These are phyloP conservation scores for Unio pictorum DNA, from an alignment of 2,888 invertebrate genomes.

Conservation along the genomic window DNA sequence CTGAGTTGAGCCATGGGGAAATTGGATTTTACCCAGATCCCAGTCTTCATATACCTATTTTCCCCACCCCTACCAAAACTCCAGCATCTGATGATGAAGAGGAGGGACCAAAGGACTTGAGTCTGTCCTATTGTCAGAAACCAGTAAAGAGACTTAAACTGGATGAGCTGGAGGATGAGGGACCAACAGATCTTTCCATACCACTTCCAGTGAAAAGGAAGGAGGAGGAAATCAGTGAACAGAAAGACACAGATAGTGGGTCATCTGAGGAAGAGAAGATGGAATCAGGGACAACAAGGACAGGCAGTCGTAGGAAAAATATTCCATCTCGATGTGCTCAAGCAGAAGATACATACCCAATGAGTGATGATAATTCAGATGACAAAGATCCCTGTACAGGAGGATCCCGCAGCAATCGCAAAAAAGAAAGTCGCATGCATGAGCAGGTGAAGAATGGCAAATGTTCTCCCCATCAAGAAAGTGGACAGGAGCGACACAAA, in stretches of 20 bases:
- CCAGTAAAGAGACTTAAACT: conserved; percentile 7
- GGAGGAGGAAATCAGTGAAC: conserved; percentile 6
- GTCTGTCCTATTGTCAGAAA: conserved; percentile 17
- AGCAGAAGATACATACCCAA: conserved; percentile 41
- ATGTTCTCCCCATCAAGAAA: conserved; percentile 1
- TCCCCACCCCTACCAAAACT: conserved; percentile 58
- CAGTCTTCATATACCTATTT: conserved; percentile 54
- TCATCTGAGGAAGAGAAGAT: conserved; percentile 23
- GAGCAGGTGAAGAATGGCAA: conserved; percentile 10
- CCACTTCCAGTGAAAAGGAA: conserved; percentile 4
- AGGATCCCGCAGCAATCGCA: conserved; percentile 2
- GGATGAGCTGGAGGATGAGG: conserved; percentile 35
- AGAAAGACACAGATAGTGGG: conserved; percentile 23
- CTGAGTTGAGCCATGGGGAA: conserved; percentile 38
- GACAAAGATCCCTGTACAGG: conserved; percentile 30
- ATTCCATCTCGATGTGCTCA: conserved; percentile 65
- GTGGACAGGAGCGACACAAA: conserved; percentile 7
- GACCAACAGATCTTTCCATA: conserved; percentile 47
- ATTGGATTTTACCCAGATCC: conserved; percentile 57
- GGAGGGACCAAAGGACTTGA: conserved; percentile 48
- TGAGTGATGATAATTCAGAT: conserved; percentile 58
- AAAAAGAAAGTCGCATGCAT: neutral
- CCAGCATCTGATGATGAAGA: conserved; percentile 54
- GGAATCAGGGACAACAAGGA: conserved; percentile 28
- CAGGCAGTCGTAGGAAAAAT: conserved; percentile 61